Conservation (phyloP, 2,113 vertebrate species). For the Pica pica region DNA sequence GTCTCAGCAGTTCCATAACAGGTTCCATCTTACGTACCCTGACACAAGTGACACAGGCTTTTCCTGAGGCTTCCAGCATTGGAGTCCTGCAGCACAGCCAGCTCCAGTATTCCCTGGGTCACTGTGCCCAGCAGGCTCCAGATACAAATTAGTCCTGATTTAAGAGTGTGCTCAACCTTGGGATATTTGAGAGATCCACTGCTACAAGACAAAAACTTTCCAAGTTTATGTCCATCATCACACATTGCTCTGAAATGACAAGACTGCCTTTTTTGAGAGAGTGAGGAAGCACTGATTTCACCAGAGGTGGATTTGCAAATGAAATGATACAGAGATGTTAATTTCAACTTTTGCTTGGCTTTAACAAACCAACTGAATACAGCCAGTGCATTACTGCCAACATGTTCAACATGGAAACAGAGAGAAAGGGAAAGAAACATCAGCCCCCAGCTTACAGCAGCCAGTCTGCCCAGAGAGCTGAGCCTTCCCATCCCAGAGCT, state of each 20-base stretch:
- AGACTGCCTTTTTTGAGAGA: neutral
- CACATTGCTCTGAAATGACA: neutral
- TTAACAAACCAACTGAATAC: neutral
- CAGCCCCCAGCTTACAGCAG: neutral
- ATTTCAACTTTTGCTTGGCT: neutral
- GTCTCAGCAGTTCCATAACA: neutral
- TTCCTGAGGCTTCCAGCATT: neutral
- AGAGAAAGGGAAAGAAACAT: neutral
- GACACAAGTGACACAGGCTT: neutral
- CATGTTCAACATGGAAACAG: accelerated
- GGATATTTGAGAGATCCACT: neutral
- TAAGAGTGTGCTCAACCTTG: accelerated
- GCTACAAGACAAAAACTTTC: neutral
- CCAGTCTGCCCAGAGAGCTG: neutral
- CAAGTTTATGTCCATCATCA: neutral
- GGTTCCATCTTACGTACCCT: neutral
- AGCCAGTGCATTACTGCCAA: neutral
- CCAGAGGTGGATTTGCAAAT: neutral
- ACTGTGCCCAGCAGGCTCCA: no score
- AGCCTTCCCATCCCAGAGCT: neutral
- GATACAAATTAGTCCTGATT: neutral
- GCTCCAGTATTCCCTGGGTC: neutral
- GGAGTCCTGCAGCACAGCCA: neutral
- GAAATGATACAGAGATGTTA: accelerated
- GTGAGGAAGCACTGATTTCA: neutral